Evolutionary conservation across 2,797 vertebrate genomes (phyloP), one percentile per base, ranked within the genome.

Genomic region (Selene dorsalis): DNA sequence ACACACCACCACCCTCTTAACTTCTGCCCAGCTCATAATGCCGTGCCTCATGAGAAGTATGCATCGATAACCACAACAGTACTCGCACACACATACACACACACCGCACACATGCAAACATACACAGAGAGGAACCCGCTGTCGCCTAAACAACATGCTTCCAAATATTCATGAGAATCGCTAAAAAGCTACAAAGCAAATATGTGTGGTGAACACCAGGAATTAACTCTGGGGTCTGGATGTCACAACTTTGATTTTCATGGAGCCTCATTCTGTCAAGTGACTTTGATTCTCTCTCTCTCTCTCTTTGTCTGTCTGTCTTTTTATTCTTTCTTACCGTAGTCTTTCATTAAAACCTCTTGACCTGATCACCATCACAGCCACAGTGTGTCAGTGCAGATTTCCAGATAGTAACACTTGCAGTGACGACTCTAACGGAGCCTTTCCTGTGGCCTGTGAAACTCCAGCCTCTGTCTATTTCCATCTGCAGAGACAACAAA

Each of bases 121-220:
- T 56, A 86, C 87, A 77, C 81, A 88, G 79, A 87, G 84, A 85
- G 75, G 75, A 91, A 86, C 85, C 86, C 89, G 67, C 87, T 86
- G 87, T 85, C 89, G 88, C 83, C 88, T 77, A 85, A 88, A 92
- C 87, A 90, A 83, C 88, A 83, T 72, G 73, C 84, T 79, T 81
- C 76, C 84, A 91, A 92, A 91, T 92, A 91, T 86, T 88, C 90
- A 89, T 86, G 88, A 90, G 89, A 87, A 82, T 73, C 4, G 39
- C 72, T 59, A 67, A 75, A 84, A 75, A 55, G 73, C 91, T 90
- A 91, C 89, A 93, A 93, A 94, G 93, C 88, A 93, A 94, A 78
- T 90, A 94, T 93, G 90, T 91, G 92, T 53, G 91, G 93, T 93
- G 77, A 92, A 89, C 80, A 90, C 78, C 80, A 84, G 71, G 43